These are phyloP conservation scores for Drosophila affinis DNA, from an alignment of 2,888 invertebrate genomes.

Conservation along the genomic window DNA sequence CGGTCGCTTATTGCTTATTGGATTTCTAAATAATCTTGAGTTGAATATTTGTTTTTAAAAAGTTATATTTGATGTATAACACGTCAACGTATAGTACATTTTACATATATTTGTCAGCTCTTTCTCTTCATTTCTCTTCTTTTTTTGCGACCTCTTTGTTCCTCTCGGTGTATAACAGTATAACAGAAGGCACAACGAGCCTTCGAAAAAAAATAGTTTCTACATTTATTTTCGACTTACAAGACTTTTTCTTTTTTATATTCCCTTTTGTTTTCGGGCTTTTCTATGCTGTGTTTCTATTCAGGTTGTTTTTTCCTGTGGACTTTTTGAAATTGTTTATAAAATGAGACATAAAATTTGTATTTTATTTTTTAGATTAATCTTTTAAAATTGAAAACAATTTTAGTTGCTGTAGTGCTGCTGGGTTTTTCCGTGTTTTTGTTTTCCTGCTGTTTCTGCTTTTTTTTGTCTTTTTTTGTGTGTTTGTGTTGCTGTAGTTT, in stretches of 20 bases:
- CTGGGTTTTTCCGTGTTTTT: constrained; percentile 10
- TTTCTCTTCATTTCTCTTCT: background rate
- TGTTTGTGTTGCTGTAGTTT: constrained; percentile 34
- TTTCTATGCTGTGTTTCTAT: background rate
- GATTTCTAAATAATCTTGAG: constrained; percentile 33
- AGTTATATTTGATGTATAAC: constrained; percentile 5
- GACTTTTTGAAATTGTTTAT: constrained; percentile 54
- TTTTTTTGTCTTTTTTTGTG: background rate
- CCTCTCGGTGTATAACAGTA: constrained; percentile 42
- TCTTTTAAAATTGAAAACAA: constrained; percentile 72
- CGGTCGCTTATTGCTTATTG: constrained; percentile 13
- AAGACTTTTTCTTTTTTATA: background rate
- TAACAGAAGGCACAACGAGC: constrained; percentile 68
- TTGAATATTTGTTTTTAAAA: constrained; percentile 34
- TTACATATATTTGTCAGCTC: constrained; percentile 15
- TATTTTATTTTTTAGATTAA: constrained; percentile 43
- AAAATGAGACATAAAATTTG: constrained; percentile 62
- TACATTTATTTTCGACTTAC: background rate
- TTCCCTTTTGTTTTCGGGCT: background rate
- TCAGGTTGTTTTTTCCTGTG: constrained; percentile 33
- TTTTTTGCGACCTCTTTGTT: constrained; percentile 29
- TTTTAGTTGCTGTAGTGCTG: constrained; percentile 39
- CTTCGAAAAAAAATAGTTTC: constrained; percentile 54
- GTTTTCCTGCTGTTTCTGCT: constrained; percentile 3
- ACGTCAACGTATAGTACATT: background rate